Conservation (phyloP, 2,888 invertebrate genomes). For the Trissoscelio sp. region DNA sequence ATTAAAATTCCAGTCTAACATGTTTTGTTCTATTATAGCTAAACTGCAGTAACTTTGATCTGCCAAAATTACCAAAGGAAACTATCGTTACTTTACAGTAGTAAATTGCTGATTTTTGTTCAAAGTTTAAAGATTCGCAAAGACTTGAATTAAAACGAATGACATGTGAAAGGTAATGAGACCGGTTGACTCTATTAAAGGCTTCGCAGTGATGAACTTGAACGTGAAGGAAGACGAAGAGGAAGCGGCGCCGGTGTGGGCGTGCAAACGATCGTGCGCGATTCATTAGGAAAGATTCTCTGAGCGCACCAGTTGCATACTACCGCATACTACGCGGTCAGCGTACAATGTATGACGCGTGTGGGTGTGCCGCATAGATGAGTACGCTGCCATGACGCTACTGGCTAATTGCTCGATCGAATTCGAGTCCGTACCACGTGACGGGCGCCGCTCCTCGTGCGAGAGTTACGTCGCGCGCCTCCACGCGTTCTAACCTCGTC, state of each 20-base stretch:
- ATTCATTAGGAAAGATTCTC: conserved; percentile 70
- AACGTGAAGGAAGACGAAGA: conserved; percentile 67
- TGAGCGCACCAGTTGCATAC: conserved; percentile 69
- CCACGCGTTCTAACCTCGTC: conserved; percentile 28
- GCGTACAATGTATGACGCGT: conserved; percentile 64
- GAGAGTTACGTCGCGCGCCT: conserved; percentile 21
- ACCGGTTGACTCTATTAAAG: conserved; percentile 66
- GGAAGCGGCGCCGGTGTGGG: conserved; percentile 54
- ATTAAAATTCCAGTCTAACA: no score
- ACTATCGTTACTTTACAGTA: no score
- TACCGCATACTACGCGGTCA: conserved; percentile 67
- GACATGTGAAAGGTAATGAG: conserved; percentile 58
- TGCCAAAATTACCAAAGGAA: no score
- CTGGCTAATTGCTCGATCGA: conserved; percentile 69
- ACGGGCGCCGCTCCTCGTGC: conserved; percentile 43
- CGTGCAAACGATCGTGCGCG: conserved; percentile 68
- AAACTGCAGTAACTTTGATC: no score
- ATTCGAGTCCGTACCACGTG: conserved; percentile 62
- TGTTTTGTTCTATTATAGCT: no score
- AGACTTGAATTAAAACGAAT: conserved; percentile 38
- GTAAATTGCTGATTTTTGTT: no score
- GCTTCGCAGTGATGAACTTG: conserved; percentile 66
- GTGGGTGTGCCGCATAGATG: conserved; percentile 61
- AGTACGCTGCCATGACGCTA: conserved; percentile 61
- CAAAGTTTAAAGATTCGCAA: no score